Base-by-base conservation (phyloP, 2,888 invertebrate species). In the Caenorhabditis sp. region DNA sequence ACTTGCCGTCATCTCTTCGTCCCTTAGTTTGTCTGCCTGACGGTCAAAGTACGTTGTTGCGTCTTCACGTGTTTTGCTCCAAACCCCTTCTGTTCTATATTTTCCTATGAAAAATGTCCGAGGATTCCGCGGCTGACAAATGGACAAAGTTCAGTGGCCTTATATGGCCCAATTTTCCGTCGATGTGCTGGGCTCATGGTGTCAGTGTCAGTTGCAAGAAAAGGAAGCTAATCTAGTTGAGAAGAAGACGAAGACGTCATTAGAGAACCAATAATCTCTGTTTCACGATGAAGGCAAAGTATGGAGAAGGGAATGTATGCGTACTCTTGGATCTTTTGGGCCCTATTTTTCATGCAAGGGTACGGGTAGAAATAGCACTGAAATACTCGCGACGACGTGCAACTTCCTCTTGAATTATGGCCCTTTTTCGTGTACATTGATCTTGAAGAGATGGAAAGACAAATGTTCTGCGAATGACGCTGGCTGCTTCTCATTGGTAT, bases 11-110 rank as follows among this genome's bases (percentile, higher is more conserved):
- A 44, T n/a, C 28, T 28, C 50, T 58, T 47, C 2, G 15, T 22
- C 58, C 22, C 50, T 62, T 37, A 28, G 24, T 70, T 70, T 40
- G 40, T 50, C 32, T 47, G 60, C 40, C 55, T 47, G 51, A 74
- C 60, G 65, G 74, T 40, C 74, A 74, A 65, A 74, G 65, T 74
- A 65, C 65, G 40, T 13, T 4, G 58, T 65, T 47, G 37, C 35
- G 40, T 58, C 13, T 67, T 72, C 64, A 64, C 64, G 74, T 74
- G 74, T 40, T 47, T 51, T 55, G 53, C 24, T 51, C 35, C 53
- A n/a, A n/a, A n/a, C n/a, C n/a, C n/a, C n/a, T n/a, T n/a, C n/a
- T n/a, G n/a, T n/a, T 44, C 4, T 56, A 24, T 72, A 44, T 51
- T 28, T 71, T 62, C 64, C 32, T 24, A 35, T 1, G 44, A 53